Evolutionary conservation across 2,797 vertebrate genomes (phyloP).

Genomic region (Lacerta viridis): DNA sequence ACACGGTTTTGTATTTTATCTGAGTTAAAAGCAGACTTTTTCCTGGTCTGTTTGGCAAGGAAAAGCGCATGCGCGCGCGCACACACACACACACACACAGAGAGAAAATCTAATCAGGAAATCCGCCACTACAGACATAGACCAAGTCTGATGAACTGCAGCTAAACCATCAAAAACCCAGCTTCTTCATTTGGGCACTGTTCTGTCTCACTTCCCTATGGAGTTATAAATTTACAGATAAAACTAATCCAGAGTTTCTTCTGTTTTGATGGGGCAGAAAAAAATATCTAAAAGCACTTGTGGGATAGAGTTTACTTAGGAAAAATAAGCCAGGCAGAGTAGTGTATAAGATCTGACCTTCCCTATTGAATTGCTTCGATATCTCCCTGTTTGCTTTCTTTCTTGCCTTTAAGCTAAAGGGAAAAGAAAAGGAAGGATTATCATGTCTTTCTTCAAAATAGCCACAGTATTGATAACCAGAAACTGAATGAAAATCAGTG

Average conservation of each 20-base stretch:
- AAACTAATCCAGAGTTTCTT: neutral
- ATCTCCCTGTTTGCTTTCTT: conserved; percentile 28
- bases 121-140: neutral
- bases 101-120: neutral
- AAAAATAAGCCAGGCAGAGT: neutral
- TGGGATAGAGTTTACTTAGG: neutral
- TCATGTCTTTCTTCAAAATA: conserved; percentile 36
- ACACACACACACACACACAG: neutral
- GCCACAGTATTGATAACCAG: neutral
- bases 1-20: too few relatives aligned
- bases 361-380: conserved; percentile 15
- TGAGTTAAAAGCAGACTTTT: neutral
- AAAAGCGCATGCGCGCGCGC: neutral
- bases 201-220: neutral
- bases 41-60: neutral
- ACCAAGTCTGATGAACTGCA: neutral
- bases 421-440: neutral
- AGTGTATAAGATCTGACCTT: conserved; percentile 1
- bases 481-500: conserved; percentile 14
- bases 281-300: conserved; percentile 32
- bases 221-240: conserved; percentile 11
- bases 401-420: conserved; percentile 15
- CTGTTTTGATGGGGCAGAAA: neutral
- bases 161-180: neutral
- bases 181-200: neutral